phyloP scores from a whole-genome alignment of 2,797 vertebrate species.

The Melanotaenia maccullochi region DNA sequence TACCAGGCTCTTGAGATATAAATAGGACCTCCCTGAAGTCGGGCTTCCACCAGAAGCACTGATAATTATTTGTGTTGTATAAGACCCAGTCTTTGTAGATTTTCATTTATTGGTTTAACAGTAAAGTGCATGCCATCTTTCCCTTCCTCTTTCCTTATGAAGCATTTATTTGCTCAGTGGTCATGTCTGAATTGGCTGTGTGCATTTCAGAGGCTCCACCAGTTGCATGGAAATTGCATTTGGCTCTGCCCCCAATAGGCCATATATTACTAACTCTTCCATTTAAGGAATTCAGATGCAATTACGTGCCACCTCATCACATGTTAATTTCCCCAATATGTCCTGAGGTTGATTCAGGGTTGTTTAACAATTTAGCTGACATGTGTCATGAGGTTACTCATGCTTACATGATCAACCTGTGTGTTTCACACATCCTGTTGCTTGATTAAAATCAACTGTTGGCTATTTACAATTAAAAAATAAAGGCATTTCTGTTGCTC shows the following conservation, averaged over 20 bases:
- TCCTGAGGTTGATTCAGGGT: constrained; percentile 28
- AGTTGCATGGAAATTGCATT: constrained; percentile 29
- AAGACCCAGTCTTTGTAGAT: constrained; percentile 20
- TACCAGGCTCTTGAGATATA: constrained; percentile 73
- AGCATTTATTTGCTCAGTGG: not conserved
- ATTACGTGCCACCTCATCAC: constrained; percentile 24
- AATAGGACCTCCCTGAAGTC: constrained; percentile 75
- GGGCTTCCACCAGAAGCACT: constrained; percentile 58
- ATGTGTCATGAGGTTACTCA: constrained; percentile 57
- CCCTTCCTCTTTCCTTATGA: not conserved
- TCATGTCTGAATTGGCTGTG: constrained; percentile 11
- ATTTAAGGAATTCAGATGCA: constrained; percentile 19
- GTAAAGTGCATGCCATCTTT: not conserved
- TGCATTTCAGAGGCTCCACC: constrained; percentile 5
- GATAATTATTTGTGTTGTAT: constrained; percentile 59
- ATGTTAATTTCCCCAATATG: constrained; percentile 2
- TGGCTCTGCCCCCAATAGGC: constrained; percentile 33
- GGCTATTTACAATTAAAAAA: constrained; percentile 10
- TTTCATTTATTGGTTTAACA: constrained; percentile 28
- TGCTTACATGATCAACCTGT: constrained; percentile 48
- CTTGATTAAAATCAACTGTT: constrained; percentile 46
- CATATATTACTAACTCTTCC: constrained; percentile 1
- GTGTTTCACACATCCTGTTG: constrained; percentile 59
- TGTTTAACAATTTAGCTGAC: constrained; percentile 35
- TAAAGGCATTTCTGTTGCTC: constrained; percentile 21